phyloP scores from a whole-genome alignment of 2,888 invertebrate species.

The Callyntrura sp. region DNA sequence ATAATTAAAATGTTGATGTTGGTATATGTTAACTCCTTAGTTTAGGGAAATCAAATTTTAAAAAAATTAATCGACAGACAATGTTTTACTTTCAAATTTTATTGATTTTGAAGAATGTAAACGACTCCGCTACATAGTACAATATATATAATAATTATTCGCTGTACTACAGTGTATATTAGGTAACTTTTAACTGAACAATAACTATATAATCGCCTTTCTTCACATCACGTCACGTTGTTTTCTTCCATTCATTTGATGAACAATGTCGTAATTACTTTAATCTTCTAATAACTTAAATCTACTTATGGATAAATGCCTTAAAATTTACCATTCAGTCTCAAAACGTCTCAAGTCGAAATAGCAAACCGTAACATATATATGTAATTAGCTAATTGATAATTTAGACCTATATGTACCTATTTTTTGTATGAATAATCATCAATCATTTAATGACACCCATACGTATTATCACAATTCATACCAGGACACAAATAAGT shows the following conservation, averaged over 20 bases:
- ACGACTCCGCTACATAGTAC: slow-evolving; percentile 36
- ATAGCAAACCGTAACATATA: slow-evolving; percentile 42
- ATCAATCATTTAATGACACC: slow-evolving; percentile 54
- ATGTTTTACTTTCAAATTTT: too few species aligned
- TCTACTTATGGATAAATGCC: slow-evolving; percentile 46
- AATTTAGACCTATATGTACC: slow-evolving; percentile 1
- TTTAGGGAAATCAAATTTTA: too few species aligned
- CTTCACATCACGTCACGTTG: neutral
- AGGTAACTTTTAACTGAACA: slow-evolving; percentile 45
- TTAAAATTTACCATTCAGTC: slow-evolving; percentile 76
- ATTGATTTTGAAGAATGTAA: slow-evolving; percentile 24
- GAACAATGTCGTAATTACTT: neutral
- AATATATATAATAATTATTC: slow-evolving; percentile 25
- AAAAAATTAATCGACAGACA: too few species aligned
- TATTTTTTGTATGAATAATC: slow-evolving; percentile 48
- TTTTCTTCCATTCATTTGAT: neutral
- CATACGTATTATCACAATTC: slow-evolving; percentile 70
- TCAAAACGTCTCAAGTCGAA: slow-evolving; percentile 72
- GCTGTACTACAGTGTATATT: slow-evolving; percentile 20
- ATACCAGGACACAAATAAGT: slow-evolving; percentile 60
- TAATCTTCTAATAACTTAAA: neutral
- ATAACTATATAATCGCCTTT: neutral
- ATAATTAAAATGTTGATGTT: too few species aligned
- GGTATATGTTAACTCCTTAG: too few species aligned
- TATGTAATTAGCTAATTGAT: too few species aligned